Evolutionary conservation across 2,113 vertebrate species (phyloP), one percentile per base, ranked within the genome.

Genomic region (Gopherus evgoodei): DNA sequence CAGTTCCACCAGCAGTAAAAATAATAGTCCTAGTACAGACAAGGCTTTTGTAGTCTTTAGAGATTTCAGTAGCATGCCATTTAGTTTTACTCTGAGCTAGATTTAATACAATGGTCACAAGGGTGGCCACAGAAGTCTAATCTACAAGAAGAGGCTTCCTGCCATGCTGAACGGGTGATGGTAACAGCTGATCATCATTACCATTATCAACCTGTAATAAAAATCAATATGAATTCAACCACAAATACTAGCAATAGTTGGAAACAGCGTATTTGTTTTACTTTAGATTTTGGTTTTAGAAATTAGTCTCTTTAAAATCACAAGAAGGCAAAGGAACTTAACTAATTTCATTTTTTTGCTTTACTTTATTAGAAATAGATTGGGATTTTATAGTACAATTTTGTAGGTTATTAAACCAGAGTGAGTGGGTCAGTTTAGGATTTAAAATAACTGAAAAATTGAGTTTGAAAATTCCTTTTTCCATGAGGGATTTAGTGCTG

Each of bases 311-410:
- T 42, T 44, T 11, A 44, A 11, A 42, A 76, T 76, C 42, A 44
- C 42, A 76, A 24, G n/a, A 42, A 6, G 2, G 44, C 42, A 44
- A 76, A 44, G 24, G 11, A 44, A 44, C 22, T 76, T 6, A 42
- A 75, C n/a, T 44, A 6, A 35, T 86, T 93, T 93, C 19, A 49
- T 2, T 49, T 94, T 90, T 95, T 9, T 13, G 8, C 69, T 16
- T 65, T 11, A 81, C 44, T 52, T 89, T 88, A n/a, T 91, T 84
- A 53, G 86, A 38, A 84, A 49, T 83, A 78, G 47, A 21, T 84
- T 90, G 0, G 35, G 69, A 7, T 42, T 14, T 90, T 76, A 54
- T 83, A 42, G 52, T 84, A 2, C 8, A 86, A 80, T 84, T 90
- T 47, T 1, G 0, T 75, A 13, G 24, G 42, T 86, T 75, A 72